phyloP scores from a whole-genome alignment of 2,113 vertebrate genomes.

The Cinclus mexicanus region DNA sequence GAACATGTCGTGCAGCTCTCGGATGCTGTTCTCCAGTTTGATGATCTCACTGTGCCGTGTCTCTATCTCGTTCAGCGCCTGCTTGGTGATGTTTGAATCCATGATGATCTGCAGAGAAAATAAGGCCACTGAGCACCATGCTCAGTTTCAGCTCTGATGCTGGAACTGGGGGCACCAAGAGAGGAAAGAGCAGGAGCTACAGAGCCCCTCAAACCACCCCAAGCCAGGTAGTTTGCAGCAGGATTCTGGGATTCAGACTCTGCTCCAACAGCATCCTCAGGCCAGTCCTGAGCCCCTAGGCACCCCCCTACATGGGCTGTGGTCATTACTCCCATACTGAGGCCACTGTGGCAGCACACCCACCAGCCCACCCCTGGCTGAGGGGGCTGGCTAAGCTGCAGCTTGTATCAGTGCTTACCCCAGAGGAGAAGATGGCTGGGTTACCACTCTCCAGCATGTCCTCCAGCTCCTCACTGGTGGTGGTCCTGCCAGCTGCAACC shows the following conservation, averaged over 20 bases:
- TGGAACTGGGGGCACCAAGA: background rate
- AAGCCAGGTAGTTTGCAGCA: background rate
- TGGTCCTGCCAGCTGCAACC: conserved; percentile 89
- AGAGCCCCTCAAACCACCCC: background rate
- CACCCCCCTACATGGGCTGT: background rate
- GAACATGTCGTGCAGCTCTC: conserved; percentile 98
- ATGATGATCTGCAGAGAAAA: conserved; percentile 86
- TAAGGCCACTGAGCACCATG: background rate
- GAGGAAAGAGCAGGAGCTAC: background rate
- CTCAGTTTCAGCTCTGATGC: background rate
- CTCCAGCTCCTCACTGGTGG: conserved; percentile 94
- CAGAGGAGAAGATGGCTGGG: conserved; percentile 94
- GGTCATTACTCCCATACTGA: fast-evolving
- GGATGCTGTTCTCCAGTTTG: conserved; percentile 95
- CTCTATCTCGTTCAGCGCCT: conserved; percentile 95
- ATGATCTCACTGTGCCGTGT: conserved; percentile 95
- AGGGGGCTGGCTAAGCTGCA: background rate
- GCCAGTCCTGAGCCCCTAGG: background rate
- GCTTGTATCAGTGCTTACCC: conserved; percentile 73
- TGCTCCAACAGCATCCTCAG: background rate
- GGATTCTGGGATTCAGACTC: background rate
- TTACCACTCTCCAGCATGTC: conserved; percentile 98
- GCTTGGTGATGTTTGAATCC: conserved; percentile 95
- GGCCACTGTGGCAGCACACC: fast-evolving
- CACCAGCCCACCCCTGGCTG: background rate